These are phyloP conservation scores for Phortica magna DNA, from an alignment of 2,888 invertebrate genomes.

Conservation along the genomic window DNA sequence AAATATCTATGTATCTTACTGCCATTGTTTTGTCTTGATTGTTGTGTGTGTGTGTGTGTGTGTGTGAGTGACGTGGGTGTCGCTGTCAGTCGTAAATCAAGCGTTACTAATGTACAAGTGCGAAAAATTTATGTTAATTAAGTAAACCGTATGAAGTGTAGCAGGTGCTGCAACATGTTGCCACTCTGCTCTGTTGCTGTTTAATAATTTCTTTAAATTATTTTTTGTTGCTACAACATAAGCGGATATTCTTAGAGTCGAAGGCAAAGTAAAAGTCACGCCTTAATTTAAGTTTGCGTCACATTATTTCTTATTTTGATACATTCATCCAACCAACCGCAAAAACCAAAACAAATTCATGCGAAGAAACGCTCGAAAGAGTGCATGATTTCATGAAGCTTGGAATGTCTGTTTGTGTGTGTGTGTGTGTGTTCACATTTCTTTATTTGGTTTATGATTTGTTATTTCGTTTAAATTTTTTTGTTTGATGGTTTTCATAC, in stretches of 20 bases:
- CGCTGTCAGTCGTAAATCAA: slow-evolving; percentile 52
- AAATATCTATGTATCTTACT: slow-evolving; percentile 9
- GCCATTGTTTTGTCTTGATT: slow-evolving; percentile 8
- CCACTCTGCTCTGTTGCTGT: not conserved
- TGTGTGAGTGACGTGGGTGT: slow-evolving; percentile 3
- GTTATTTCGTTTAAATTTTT: not conserved
- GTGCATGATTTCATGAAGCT: slow-evolving; percentile 6
- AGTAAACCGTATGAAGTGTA: not conserved
- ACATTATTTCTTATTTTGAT: too few relatives aligned
- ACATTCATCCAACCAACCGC: not conserved
- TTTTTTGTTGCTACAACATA: too few relatives aligned
- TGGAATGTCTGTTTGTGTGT: not conserved
- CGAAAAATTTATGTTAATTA: slow-evolving; percentile 14
- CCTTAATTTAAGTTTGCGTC: too few relatives aligned
- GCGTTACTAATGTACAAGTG: slow-evolving; percentile 37
- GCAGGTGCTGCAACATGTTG: not conserved
- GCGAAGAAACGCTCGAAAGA: not conserved
- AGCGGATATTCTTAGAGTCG: too few relatives aligned
- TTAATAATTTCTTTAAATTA: too few relatives aligned
- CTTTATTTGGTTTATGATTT: not conserved
- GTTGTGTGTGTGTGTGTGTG: not conserved
- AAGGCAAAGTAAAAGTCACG: too few relatives aligned
- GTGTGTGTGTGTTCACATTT: not conserved
- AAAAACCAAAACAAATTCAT: not conserved
- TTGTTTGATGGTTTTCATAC: not conserved